Base-by-base conservation (phyloP, 2,797 vertebrate species). In the Xenops minutus region DNA sequence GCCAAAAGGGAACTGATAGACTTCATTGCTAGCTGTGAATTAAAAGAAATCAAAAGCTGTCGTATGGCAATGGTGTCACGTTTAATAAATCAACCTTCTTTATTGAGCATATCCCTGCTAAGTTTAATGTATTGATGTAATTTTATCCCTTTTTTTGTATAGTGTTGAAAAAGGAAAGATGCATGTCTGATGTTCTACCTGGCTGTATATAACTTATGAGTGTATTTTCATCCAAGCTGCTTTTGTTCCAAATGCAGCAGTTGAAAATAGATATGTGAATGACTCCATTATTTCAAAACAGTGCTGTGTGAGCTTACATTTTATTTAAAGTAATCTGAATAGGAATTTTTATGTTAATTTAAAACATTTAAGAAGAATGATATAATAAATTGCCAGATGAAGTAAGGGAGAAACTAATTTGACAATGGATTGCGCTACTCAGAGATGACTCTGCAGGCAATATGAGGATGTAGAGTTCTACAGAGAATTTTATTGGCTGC, bases 401-500 rank as follows among this genome's bases (percentile, higher is more conserved):
- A 74, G 48, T 32, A 41, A 68, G 24, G 29, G 59, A 82, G 80
- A 89, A 95, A 67, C 59, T 88, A 56, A 87, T 89, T 96, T 95
- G 88, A 72, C 76, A 86, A 59, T 78, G 73, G n/a, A n/a, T 77
- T 92, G 32, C 91, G 68, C 63, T 88, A 15, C 82, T 85, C 76
- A 61, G 37, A 89, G 82, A 88, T 94, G 30, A 59, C 68, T 93
- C n/a, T 71, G 67, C 34, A 89, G 78, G 62, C 63, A 73, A 5
- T 81, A 29, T 67, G 89, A 72, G 56, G 61, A 54, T 71, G 14
- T 55, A 63, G 85, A 91, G 43, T 85, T 96, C 78, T 87, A 26
- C 52, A 41, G 89, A 87, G 85, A 87, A 63, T 93, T 93, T 88
- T 46, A 46, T 22, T 96, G 94, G 63, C 94, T 95, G 77, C 72